Base-by-base conservation (phyloP, 2,113 vertebrate genomes). In the Strix aluco region DNA sequence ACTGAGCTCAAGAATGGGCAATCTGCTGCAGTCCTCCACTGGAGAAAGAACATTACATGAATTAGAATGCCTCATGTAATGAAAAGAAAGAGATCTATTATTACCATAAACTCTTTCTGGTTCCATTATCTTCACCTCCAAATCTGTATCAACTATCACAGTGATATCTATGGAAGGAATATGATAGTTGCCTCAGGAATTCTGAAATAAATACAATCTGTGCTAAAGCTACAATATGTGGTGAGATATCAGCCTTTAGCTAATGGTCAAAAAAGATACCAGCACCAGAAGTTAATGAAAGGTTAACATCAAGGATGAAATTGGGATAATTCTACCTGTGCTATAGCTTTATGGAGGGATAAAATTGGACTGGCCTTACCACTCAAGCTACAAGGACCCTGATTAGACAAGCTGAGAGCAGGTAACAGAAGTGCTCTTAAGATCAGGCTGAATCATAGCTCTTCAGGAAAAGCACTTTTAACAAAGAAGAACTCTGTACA, bases 341-440 rank as follows among this genome's bases (percentile, higher is more conserved):
- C 30, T 81, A 9, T 44, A 61, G 73, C 42, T 94, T 92, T 93
- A 57, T 57, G 49, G 54, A 77, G 34, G 27, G 63, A 90, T 91
- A 95, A 95, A 97, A 91, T 70, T 72, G 59, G 73, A 38, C 84
- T 79, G 88, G 78, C 90, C 92, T 97, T 97, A 93, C 61, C 66
- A 66, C 85, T 91, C 83, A 86, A 55, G 66, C 59, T 93, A 34
- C 32, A 89, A 92, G 87, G 78, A 83, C 74, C 47, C 34, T 80
- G 77, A 90, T 93, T 75, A 93, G 75, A 87, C 29, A 83, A 93
- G 51, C 46, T 94, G 86, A 93, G 89, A 94, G 52, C 52, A 80
- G 49, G 88, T 85, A 96, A 92, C 26, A 79, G 81, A 90, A 92
- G 91, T n/a, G 73, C 63, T 94, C 66, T 96, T 78, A 92, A 87